Evolutionary conservation across 2,888 invertebrate genomes (phyloP).

Genomic region (Oscheius myriophilus): DNA sequence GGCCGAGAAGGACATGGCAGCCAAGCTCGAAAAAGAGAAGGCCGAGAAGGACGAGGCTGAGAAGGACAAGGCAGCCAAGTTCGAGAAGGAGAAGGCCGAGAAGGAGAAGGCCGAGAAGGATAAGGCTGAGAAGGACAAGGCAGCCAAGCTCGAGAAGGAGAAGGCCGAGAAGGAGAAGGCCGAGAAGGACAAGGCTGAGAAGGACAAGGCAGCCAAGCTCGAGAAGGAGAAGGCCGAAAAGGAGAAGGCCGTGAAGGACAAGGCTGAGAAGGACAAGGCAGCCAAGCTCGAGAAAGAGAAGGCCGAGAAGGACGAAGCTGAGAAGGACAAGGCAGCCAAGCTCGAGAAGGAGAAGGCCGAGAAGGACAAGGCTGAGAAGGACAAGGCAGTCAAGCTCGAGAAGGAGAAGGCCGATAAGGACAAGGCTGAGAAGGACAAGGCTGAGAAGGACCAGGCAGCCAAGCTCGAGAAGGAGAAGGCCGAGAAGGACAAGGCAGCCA

Average conservation of each 20-base stretch:
- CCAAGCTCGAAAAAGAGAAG: constrained; percentile 8
- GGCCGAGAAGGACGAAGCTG: constrained; percentile 16
- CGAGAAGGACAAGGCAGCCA: constrained; percentile 15
- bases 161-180: constrained; percentile 21
- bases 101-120: constrained; percentile 15
- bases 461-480: constrained; percentile 14
- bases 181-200: constrained; percentile 17
- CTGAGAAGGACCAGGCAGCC: constrained; percentile 2
- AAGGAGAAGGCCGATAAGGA: constrained; percentile 10
- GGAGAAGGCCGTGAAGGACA: constrained; percentile 7
- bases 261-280: neutral
- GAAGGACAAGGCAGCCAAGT: neutral
- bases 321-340: constrained; percentile 16
- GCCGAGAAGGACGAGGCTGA: constrained; percentile 16
- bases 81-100: constrained; percentile 14
- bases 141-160: constrained; percentile 11
- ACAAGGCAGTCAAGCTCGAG: constrained; percentile 1
- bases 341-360: constrained; percentile 4
- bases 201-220: constrained; percentile 4
- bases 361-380: constrained; percentile 11
- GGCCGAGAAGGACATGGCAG: constrained; percentile 18
- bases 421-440: constrained; percentile 10
- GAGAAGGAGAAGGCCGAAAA: constrained; percentile 24
- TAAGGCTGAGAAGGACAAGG: constrained; percentile 14
- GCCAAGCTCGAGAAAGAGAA: constrained; percentile 11